Conservation (phyloP, 2,797 vertebrate species). For the Scleropages formosus region DNA sequence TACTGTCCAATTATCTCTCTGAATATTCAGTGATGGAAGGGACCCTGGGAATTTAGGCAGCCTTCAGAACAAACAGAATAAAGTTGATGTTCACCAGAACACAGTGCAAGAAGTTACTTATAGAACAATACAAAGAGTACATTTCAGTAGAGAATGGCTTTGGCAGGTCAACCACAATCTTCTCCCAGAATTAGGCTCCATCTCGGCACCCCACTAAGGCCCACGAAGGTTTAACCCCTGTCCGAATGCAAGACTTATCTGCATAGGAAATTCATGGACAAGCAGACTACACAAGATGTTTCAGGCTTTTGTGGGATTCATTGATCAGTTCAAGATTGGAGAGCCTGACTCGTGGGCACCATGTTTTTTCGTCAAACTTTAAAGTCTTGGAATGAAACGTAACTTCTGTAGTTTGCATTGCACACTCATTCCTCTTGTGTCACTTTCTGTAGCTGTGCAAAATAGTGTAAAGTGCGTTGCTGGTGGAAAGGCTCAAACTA, state of each 20-base stretch:
- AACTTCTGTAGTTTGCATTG: constrained; percentile 60
- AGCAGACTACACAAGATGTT: not conserved
- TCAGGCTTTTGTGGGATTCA: not conserved
- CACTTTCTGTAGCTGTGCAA: constrained; percentile 42
- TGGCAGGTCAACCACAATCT: not conserved
- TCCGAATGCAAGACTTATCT: not conserved
- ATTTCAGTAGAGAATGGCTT: not conserved
- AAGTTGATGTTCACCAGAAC: not conserved
- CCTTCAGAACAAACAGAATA: no score
- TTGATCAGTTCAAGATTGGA: constrained; percentile 5
- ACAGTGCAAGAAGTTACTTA: no score
- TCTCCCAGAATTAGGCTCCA: constrained; percentile 9
- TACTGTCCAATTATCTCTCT: not conserved
- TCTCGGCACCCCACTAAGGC: not conserved
- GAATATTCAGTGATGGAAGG: not conserved
- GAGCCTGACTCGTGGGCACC: constrained; percentile 52
- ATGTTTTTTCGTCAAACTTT: constrained; percentile 47
- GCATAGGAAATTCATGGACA: not conserved
- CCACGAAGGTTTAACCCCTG: constrained; percentile 1
- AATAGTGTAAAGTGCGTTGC: constrained; percentile 74
- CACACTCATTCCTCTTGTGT: constrained; percentile 62
- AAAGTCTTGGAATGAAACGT: constrained; percentile 59
- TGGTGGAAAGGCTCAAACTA: constrained; percentile 62
- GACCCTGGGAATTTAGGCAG: not conserved
- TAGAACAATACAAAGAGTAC: no score